Evolutionary conservation across 2,797 vertebrate species (phyloP), one percentile per base, ranked within the genome.

Genomic region (Ctenochaetus hawaiiensis): DNA sequence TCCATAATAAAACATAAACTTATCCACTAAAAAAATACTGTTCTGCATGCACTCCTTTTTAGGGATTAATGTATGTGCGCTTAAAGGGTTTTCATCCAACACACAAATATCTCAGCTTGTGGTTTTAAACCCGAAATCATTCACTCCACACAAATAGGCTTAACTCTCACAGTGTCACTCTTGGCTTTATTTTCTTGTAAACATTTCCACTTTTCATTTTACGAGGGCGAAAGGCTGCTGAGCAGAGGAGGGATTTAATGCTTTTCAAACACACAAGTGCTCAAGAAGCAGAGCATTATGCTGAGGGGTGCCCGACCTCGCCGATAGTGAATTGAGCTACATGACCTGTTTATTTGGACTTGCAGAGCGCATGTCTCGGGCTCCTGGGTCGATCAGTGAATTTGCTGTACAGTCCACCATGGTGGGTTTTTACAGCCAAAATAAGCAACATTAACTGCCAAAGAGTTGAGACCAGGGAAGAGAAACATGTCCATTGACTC

Each of bases 321-420:
- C 78, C 61, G 7, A 48, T 47, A 87, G 67, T 81, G 74, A 81
- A 86, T 80, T 67, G 66, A 88, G 78, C 82, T 74, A 48, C 78
- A 87, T 90, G 89, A 91, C 87, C 93, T 91, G 90, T 93, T 93
- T 93, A 91, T 95, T 93, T 95, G 86, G 87, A 90, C 80, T 86
- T 59, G 71, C 72, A 62, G 73, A 79, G 88, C 77, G 54, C 84
- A 75, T 86, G 88, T 90, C 87, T 87, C 54, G 41, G 72, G 62
- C 84, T 89, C 79, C 88, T 48, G 82, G 59, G 70, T 73, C 49
- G 44, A 90, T 91, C 86, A 83, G 85, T 81, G 90, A 87, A 77
- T 72, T 73, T 47, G 84, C 75, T 87, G 83, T 85, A 84, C 77
- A 60, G 76, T 76, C 72, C 60, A 83, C 87, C 83, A 76, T 48